A percentile compares a stretch with the other conserved stretches of the same genome.
phyloP scores from a whole-genome alignment of 23 tunicate genomes.

The Phallusia fumigata region DNA sequence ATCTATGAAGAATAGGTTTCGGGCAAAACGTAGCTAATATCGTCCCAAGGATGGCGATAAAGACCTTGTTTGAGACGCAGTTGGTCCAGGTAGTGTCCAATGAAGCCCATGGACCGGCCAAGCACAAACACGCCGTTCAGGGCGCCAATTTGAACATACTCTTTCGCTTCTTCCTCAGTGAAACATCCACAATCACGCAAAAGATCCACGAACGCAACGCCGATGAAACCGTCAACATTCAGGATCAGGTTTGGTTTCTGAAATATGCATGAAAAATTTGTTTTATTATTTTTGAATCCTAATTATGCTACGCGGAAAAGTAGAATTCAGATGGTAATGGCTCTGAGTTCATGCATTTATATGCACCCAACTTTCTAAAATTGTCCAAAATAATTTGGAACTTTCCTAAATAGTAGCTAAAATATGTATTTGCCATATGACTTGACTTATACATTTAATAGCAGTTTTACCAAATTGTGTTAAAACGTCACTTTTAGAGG shows the following conservation, averaged over 20 bases:
- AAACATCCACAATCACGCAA: conserved; percentile 89
- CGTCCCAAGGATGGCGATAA: conserved; percentile 99
- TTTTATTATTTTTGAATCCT: too few species aligned
- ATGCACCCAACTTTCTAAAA: too few species aligned
- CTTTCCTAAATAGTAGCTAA: too few species aligned
- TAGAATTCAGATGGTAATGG: too few species aligned
- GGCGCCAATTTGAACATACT: conserved; percentile 90
- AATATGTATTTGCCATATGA: too few species aligned
- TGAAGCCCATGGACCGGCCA: conserved; percentile 94
- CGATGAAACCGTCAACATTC: conserved; percentile 98
- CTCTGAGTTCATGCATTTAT: too few species aligned
- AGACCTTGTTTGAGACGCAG: conserved; percentile 94
- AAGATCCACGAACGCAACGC: conserved; percentile 93
- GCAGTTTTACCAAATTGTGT: too few species aligned
- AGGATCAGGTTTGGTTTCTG: conserved; percentile 97
- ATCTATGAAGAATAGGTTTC: conserved; percentile 77
- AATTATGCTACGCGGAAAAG: too few species aligned
- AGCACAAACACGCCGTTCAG: conserved; percentile 94
- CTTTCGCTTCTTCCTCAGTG: conserved; percentile 95
- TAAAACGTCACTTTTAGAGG: too few species aligned
- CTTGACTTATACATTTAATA: too few species aligned
- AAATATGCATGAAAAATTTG: neutral
- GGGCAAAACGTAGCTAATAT: conserved; percentile 95
- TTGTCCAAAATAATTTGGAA: too few species aligned
- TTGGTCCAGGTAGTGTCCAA: conserved; percentile 98